Base-by-base conservation (phyloP, 1,140 invertebrate genomes). In the Lerema accius region DNA sequence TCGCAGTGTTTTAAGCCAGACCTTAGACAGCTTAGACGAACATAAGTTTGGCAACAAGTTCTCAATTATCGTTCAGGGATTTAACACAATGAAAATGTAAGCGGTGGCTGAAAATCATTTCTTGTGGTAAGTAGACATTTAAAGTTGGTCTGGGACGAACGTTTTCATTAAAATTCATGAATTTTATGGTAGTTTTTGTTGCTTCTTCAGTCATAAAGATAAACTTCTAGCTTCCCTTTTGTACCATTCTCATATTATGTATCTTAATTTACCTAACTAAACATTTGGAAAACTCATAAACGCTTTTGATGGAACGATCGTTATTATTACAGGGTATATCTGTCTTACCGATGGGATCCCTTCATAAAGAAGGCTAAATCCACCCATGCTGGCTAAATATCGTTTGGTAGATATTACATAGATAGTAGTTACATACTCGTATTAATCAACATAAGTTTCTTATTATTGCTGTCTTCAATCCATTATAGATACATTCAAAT, bases 131-230 rank as follows among this genome's bases (percentile, higher is more conserved):
- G 48, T 14, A 35, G 32, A 14, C 15, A 50, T 50, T 32, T 32
- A 37, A 50, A 37, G 48, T 50, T 50, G 23, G 19, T 15, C 28
- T 32, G 5, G 32, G 32, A 37, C 15, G 9, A 37, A 16, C 15
- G 32, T 37, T 50, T 9, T 15, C 15, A 14, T 37, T 50, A 15
- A 50, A 50, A 50, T 50, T 50, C 32, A 37, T 35, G 48, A 10
- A 37, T 50, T 50, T 50, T 50, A 50, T 37, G 48, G 48, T 32
- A 37, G 28, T 50, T 35, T 32, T 50, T 50, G 48, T 50, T 37
- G 46, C 46, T 23, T 2, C 3, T 49, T 49, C 14, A 13, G 11
- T 49, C 28, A 9, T 14, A 49, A 49, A 13, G 13, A 15, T 32
- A 28, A 32, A 32, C 28, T 32, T 32, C 7, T 9, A 32, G 7